Evolutionary conservation across 1,140 invertebrate species (phyloP).

Genomic region (Drosophila nasuta): DNA sequence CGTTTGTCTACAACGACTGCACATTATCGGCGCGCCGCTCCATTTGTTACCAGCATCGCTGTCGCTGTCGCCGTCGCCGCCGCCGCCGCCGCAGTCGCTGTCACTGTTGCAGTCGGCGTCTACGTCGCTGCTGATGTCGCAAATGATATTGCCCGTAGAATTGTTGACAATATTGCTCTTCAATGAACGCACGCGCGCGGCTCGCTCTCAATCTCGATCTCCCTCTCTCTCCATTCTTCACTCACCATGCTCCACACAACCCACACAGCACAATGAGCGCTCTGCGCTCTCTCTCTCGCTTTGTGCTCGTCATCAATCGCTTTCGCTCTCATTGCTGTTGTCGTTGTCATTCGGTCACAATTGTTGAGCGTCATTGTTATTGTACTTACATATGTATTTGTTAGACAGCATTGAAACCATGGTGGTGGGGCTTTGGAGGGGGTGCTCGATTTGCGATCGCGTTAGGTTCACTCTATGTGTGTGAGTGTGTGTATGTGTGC

Average conservation of each 20-base stretch:
- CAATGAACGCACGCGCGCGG: slow-evolving; percentile 4
- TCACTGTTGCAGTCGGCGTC: slow-evolving; percentile 2
- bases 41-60: slow-evolving; percentile 9
- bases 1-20: slow-evolving; percentile 59
- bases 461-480: slow-evolving; percentile 33
- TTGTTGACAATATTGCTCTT: slow-evolving; percentile 27
- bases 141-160: slow-evolving; percentile 51
- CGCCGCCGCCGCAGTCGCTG: neutral
- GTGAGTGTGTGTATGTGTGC: neutral
- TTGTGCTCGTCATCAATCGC: neutral
- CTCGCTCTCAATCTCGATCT: neutral
- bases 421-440: slow-evolving; percentile 4
- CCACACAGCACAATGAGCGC: neutral
- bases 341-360: slow-evolving; percentile 17
- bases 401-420: slow-evolving; percentile 3
- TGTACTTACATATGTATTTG: slow-evolving; percentile 29
- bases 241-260: neutral
- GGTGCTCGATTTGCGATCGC: slow-evolving; percentile 49
- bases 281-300: slow-evolving; percentile 34
- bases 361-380: slow-evolving; percentile 33
- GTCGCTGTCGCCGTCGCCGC: slow-evolving; percentile 23
- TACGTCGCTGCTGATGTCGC: slow-evolving; percentile 7
- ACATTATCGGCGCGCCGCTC: slow-evolving; percentile 51
- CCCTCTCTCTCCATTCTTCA: neutral
- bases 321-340: slow-evolving; percentile 16